Evolutionary conservation across 2,888 invertebrate species (phyloP), one percentile per base, ranked within the genome.

Genomic region (Dryadula phaetusa): DNA sequence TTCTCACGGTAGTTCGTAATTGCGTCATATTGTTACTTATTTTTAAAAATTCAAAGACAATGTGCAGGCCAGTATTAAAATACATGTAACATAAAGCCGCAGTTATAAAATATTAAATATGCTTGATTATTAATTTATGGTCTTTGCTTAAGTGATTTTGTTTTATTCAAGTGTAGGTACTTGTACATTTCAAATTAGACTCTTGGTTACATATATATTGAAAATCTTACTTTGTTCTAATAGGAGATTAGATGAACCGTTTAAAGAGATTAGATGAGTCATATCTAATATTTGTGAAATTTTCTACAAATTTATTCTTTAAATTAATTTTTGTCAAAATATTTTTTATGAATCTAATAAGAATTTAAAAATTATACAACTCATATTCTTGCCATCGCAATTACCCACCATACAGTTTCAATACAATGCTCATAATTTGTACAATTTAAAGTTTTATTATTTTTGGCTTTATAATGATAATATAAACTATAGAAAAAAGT

Each of bases 21-120:
- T 75, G 70, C 72, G 71, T 70, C 72, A 74, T 46, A 64, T 32
- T 53, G 20, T 32, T 28, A 18, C 54, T 54, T 67, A 70, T 64
- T 69, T 64, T 54, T 68, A 62, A 28, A 22, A 64, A 58, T 70
- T 52, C 18, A 64, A 63, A 66, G 34, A 65, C 64, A 67, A 67
- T 61, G 46, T 44, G 34, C 58, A 44, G 53, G 54, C 20, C 8
- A 16, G 12, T 61, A 52, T 16, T 12, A 37, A 1, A 37, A 20
- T 46, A 18, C n/a, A n/a, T n/a, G 52, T 66, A 67, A 63, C 63
- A 69, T 66, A 61, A 69, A 5, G 28, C 46, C 12, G 20, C 46
- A 52, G 28, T 10, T 46, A 8, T 16, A n/a, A 28, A 16, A 4
- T 16, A 16, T 52, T 8, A 66, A 71, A 34, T 18, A 54, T 34